Base-by-base conservation (phyloP, 2,888 invertebrate genomes). In the Linyphia triangularis region DNA sequence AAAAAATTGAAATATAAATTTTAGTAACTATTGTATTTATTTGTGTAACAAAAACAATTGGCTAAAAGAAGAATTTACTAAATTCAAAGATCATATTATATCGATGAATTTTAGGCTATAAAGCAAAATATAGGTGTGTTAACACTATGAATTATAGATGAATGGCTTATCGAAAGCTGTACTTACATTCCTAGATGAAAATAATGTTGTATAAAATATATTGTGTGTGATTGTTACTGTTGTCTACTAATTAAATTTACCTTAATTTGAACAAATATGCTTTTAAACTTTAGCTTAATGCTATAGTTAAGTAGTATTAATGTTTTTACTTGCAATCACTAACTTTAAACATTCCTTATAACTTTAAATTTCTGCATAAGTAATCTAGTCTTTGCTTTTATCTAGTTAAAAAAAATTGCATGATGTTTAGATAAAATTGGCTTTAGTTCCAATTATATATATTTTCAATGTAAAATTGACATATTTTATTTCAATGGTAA, bases 311-410 rank as follows among this genome's bases (percentile, higher is more conserved):
- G 33, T 30, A 65, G 33, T 37, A 69, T 37, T 69, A 37, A 19
- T 69, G 19, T 13, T 13, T 19, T 37, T 69, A 33, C 33, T 22
- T 16, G 7, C 7, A 69, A 37, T 37, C 19, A 19, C 19, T 22
- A 10, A 37, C 33, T 37, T 22, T 9, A 37, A 69, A 69, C 67
- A 69, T 69, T 69, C 67, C 67, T 69, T 65, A 33, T 69, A 37
- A 33, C 33, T 16, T 69, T 69, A 69, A 33, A 26, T 33, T 37
- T 19, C 26, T 40, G 13, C 9, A 51, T n/a, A 40, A 70, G 33
- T 70, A 37, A 13, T 70, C 43, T 70, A 70, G 43, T 70, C 43
- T 70, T 9, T 26, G 10, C 10, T 26, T 70, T 67, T 24, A 70
- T 70, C 43, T 70, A 43, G 40, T 43, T 26, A 24, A n/a, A 70